Conservation (phyloP, 2,113 vertebrate genomes). For the Catharus fuscescens region DNA sequence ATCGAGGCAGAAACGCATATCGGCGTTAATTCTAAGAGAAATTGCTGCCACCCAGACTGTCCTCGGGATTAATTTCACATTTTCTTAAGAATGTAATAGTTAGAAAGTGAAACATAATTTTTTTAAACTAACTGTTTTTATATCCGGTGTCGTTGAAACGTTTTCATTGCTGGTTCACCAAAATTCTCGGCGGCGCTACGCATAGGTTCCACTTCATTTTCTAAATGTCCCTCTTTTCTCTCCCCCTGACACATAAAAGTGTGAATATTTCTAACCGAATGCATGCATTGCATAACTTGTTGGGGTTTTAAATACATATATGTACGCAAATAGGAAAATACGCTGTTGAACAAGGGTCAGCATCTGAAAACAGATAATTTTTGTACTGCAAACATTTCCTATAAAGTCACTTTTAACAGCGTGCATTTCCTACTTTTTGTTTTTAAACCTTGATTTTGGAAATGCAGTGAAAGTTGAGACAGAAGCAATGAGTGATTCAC, state of each 20-base stretch:
- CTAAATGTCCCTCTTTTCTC: not conserved
- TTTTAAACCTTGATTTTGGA: constrained; percentile 52
- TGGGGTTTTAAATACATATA: not conserved
- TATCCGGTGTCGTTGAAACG: not conserved
- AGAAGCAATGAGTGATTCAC: constrained; percentile 65
- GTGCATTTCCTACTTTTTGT: not conserved
- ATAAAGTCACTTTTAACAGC: not conserved
- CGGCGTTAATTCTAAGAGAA: not conserved
- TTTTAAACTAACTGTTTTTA: not conserved
- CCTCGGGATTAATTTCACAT: not conserved
- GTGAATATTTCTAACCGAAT: not conserved
- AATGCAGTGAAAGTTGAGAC: not conserved
- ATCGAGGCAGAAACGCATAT: not conserved
- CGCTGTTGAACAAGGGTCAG: not conserved
- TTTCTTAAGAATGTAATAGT: not conserved
- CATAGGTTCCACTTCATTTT: not conserved
- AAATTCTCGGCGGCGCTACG: not conserved
- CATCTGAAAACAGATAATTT: not conserved
- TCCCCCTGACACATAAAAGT: not conserved
- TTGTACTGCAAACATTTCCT: not conserved
- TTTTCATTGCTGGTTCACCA: not conserved
- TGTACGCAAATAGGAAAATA: not conserved
- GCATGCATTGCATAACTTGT: not conserved
- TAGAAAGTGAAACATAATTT: not conserved
- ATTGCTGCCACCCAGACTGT: not conserved